Conservation (phyloP, 2,888 invertebrate genomes). For the Ectemnius lituratus region DNA sequence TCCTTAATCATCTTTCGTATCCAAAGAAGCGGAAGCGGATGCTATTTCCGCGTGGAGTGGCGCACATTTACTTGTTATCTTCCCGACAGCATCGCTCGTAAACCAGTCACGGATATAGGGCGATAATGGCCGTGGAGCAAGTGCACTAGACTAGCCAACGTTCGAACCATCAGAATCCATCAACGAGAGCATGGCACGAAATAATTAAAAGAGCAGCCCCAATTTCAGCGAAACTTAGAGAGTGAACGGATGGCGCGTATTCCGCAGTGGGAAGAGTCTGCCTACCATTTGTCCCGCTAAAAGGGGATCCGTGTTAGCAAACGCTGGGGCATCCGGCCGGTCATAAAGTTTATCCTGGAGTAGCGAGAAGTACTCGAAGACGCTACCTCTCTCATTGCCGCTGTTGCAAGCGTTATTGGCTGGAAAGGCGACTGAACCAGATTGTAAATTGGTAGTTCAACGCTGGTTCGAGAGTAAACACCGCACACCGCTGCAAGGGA, state of each 20-base stretch:
- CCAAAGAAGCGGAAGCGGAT: no score
- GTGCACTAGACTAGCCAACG: no score
- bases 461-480: no score
- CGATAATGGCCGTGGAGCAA: neutral
- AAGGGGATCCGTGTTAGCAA: constrained; percentile 5
- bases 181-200: neutral
- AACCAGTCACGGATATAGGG: neutral
- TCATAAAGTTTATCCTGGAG: constrained; percentile 1
- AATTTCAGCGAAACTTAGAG: neutral
- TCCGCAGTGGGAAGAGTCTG: neutral
- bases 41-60: neutral
- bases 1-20: no score
- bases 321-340: neutral
- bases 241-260: neutral
- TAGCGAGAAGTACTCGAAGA: neutral
- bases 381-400: no score
- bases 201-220: neutral
- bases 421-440: no score
- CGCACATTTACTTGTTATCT: constrained; percentile 1
- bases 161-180: neutral
- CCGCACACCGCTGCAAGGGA: neutral
- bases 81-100: neutral
- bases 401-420: no score
- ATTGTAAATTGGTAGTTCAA: no score
- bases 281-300: neutral